phyloP scores from a whole-genome alignment of 1,140 invertebrate species.

The Catajapyx aquilonaris region DNA sequence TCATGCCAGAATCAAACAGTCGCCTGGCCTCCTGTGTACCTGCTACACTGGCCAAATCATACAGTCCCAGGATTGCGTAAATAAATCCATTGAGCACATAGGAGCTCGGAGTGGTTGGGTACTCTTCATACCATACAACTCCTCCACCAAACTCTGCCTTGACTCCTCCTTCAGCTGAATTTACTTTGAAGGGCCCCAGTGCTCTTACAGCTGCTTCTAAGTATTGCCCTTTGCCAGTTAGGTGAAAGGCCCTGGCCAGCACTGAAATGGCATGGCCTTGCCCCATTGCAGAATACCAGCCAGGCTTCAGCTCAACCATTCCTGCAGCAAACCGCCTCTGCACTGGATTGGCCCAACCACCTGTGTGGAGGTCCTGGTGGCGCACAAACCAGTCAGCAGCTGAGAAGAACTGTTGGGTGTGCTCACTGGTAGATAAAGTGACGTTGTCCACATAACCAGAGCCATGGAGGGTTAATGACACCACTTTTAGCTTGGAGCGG shows the following conservation, averaged over 20 bases:
- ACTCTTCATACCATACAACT: constrained; percentile 90
- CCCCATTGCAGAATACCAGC: constrained; percentile 95
- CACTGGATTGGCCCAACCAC: constrained; percentile 79
- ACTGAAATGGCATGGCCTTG: constrained; percentile 93
- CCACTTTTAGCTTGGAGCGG: constrained; percentile 50
- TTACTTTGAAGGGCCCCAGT: constrained; percentile 55
- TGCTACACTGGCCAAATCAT: constrained; percentile 62
- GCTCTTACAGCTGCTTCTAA: constrained; percentile 59
- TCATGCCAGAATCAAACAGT: constrained; percentile 69
- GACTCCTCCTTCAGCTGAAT: constrained; percentile 53
- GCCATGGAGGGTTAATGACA: constrained; percentile 45
- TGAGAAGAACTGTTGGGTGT: constrained; percentile 74
- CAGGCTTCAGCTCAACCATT: constrained; percentile 56
- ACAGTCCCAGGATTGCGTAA: constrained; percentile 87
- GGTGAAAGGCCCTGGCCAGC: constrained; percentile 66
- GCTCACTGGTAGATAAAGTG: constrained; percentile 57
- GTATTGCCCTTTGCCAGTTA: constrained; percentile 52
- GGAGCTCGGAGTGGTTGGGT: constrained; percentile 81
- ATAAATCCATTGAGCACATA: constrained; percentile 99
- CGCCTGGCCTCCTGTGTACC: constrained; percentile 41
- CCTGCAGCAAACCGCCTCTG: constrained; percentile 47
- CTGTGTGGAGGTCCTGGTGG: constrained; percentile 56
- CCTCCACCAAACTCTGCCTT: constrained; percentile 60
- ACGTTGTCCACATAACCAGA: constrained; percentile 60
- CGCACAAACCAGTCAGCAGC: constrained; percentile 82